Percentiles rank a stretch among this genome's conserved stretches.
Conservation (phyloP, 2,888 invertebrate species). For the Stictocephala bisonia region DNA sequence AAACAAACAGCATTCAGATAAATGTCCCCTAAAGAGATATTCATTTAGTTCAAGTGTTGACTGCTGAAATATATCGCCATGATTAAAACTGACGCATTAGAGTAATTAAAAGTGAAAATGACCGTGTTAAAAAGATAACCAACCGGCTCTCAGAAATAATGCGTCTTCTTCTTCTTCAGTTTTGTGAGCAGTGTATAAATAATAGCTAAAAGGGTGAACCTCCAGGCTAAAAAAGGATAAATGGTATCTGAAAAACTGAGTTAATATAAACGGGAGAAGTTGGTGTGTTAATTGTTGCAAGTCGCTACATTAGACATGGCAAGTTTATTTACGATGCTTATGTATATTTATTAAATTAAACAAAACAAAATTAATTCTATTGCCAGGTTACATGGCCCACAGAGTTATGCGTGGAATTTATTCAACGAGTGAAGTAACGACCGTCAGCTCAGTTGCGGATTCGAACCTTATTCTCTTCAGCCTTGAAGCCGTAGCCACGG, state of each 20-base stretch:
- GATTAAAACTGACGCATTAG: conserved; percentile 57
- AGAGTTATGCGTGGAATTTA: too few relatives aligned
- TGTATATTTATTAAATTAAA: too few relatives aligned
- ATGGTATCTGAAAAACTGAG: conserved; percentile 47
- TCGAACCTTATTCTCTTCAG: too few relatives aligned
- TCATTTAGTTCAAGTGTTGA: conserved; percentile 47
- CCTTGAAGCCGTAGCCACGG: too few relatives aligned
- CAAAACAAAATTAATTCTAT: too few relatives aligned
- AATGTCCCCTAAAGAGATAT: conserved; percentile 45
- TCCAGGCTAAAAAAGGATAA: conserved; percentile 43
- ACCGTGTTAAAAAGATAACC: conserved; percentile 57
- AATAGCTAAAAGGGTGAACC: conserved; percentile 46
- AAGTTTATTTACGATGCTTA: too few relatives aligned
- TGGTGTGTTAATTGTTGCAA: conserved; percentile 47
- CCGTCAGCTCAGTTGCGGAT: too few relatives aligned
- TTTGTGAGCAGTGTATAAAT: conserved; percentile 50
- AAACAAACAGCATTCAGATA: conserved; percentile 40
- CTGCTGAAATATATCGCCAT: conserved; percentile 51
- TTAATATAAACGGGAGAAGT: conserved; percentile 48
- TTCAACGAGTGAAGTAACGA: too few relatives aligned
- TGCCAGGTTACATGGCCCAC: too few relatives aligned
- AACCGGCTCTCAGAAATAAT: conserved; percentile 57
- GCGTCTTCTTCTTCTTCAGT: conserved; percentile 55
- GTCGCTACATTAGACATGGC: too few relatives aligned
- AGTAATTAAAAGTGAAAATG: conserved; percentile 56